Base-by-base conservation (phyloP, 2,888 invertebrate genomes). In the Nephrocerus scutellatus region DNA sequence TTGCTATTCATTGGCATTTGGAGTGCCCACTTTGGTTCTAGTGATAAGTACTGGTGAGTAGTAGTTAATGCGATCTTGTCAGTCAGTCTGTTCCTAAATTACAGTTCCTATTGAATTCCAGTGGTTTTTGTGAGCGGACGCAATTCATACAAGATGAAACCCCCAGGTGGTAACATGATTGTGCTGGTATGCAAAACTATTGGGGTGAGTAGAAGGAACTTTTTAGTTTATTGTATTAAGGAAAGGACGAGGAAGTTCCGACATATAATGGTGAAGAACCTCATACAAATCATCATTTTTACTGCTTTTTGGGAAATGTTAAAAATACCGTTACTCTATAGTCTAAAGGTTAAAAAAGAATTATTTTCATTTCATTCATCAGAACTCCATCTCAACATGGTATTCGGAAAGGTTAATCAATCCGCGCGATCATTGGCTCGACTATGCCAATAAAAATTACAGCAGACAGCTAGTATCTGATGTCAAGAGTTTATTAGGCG, bases 371-470 rank as follows among this genome's bases (percentile, higher is more conserved):
- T 15, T 8, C 12, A 20, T n/a, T 19, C 10, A 18, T 33, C 55
- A 79, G 80, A 66, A 72, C 14, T 76, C 75, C 9, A 52, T 74
- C 41, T 73, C 47, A 32, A 61, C 52, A 49, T 70, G 57, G 36
- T 59, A 57, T 26, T 66, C 53, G 25, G 58, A 63, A 26, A 69
- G 68, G 33, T 67, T 65, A 46, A 62, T 59, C 2, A 71, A 70
- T 24, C 74, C 76, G 13, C 71, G 73, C 21, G 73, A 75, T 1
- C 90, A 93, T 59, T 95, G 95, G 93, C 66, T 96, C 46, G 91
- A 95, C 60, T 77, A 85, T 57, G 86, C 93, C 0, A 79, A 80
- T 42, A 77, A 79, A 33, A 74, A 74, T 52, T 91, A 79, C 62
- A 84, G 83, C 33, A 70, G 67, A 22, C 43, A 72, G 29, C 73